These are phyloP conservation scores for Mizuhopecten yessoensis DNA, from an alignment of 1,140 invertebrate genomes.

Conservation along the genomic window DNA sequence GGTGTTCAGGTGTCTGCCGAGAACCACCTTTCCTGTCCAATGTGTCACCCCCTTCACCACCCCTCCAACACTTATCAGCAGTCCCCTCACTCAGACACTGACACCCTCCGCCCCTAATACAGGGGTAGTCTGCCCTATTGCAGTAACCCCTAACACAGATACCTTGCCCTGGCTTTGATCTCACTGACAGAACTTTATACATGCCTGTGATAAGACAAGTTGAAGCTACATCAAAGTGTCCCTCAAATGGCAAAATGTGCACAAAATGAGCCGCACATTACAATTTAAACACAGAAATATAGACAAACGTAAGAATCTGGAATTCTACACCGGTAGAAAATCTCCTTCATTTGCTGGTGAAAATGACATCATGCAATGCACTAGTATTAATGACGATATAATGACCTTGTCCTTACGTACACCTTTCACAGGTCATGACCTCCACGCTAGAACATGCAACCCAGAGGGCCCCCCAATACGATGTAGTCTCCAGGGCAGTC, in stretches of 20 bases:
- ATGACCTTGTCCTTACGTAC: constrained; percentile 9
- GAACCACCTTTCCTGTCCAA: constrained; percentile 30
- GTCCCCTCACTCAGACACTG: background rate
- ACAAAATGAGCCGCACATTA: background rate
- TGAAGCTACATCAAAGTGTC: constrained; percentile 24
- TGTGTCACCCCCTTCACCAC: background rate
- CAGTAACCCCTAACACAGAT: background rate
- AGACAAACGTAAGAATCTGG: constrained; percentile 4
- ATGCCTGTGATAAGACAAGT: background rate
- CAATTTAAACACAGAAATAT: background rate
- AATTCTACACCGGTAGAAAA: background rate
- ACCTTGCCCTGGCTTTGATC: background rate
- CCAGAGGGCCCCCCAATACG: background rate
- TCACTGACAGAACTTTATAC: background rate
- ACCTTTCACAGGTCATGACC: background rate
- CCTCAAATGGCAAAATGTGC: background rate
- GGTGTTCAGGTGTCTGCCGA: background rate
- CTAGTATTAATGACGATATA: constrained; percentile 6
- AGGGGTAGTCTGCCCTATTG: background rate
- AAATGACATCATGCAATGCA: constrained; percentile 33
- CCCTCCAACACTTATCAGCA: background rate
- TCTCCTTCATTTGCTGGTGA: constrained; percentile 4
- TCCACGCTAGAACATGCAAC: background rate
- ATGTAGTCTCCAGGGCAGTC: background rate
- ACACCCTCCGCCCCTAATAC: constrained; percentile 30